These are phyloP conservation scores for Pterophyllum scalare DNA, from an alignment of 2,113 vertebrate genomes.

Conservation along the genomic window DNA sequence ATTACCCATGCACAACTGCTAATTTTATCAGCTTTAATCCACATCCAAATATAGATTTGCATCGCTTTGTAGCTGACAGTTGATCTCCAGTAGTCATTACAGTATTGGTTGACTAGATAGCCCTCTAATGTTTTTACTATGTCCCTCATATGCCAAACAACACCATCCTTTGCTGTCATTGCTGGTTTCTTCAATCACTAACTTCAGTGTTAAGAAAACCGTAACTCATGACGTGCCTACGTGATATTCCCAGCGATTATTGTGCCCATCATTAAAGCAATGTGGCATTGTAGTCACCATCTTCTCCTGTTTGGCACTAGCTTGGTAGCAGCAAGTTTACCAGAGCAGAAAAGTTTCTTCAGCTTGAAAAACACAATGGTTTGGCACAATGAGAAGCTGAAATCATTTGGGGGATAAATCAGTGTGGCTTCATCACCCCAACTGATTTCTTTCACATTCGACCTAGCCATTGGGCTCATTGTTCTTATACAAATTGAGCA, in stretches of 20 bases:
- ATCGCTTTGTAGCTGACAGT: neutral
- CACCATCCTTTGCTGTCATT: no score
- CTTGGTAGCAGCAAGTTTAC: neutral
- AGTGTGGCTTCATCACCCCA: slow-evolving; percentile 1
- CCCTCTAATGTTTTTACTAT: neutral
- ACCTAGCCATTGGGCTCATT: neutral
- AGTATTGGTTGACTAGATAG: neutral
- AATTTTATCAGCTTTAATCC: neutral
- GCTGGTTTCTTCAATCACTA: no score
- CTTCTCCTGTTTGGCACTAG: neutral
- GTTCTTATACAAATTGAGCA: slow-evolving; percentile 2
- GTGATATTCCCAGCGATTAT: no score
- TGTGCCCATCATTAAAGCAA: no score
- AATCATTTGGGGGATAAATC: neutral
- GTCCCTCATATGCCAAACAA: no score
- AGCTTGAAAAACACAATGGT: neutral
- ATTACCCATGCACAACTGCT: neutral
- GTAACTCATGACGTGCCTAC: no score
- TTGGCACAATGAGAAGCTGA: neutral
- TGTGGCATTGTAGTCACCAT: neutral
- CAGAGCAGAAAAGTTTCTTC: neutral
- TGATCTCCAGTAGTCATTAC: neutral
- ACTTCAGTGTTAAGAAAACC: no score
- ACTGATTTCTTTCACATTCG: neutral
- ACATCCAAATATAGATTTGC: no score